A percentile compares a stretch with the other conserved stretches of the same genome.
Evolutionary conservation across 2,888 invertebrate genomes (phyloP).

Genomic region (Agrotis ipsilon): DNA sequence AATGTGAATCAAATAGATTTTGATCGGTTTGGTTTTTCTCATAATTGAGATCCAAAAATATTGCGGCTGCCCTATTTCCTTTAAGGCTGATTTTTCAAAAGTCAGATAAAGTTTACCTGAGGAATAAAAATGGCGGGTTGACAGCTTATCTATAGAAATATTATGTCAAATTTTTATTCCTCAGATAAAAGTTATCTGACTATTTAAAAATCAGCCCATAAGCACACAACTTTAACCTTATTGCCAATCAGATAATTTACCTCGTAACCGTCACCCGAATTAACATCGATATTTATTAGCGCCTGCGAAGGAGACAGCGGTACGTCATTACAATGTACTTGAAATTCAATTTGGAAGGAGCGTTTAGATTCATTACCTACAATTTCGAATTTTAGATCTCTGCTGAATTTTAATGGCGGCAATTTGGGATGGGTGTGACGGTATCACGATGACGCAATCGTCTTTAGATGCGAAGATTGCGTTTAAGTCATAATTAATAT

Average conservation of each 20-base stretch:
- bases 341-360: conserved; percentile 72
- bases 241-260: conserved; percentile 49
- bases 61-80: not conserved
- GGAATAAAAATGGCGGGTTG: no score
- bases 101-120: no score
- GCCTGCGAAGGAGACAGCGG: conserved; percentile 61
- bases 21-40: not conserved
- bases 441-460: conserved; percentile 74
- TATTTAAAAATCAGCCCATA: no score
- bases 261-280: conserved; percentile 48
- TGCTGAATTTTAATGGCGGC: conserved; percentile 81
- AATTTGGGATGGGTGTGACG: conserved; percentile 80
- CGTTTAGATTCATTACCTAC: conserved; percentile 74
- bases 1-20: no score
- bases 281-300: conserved; percentile 63
- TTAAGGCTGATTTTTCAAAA: no score
- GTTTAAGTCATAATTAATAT: conserved; percentile 66
- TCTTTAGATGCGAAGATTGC: conserved; percentile 65
- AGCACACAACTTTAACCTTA: conserved; percentile 2
- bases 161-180: no score
- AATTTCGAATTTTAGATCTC: conserved; percentile 78
- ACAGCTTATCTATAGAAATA: no score
- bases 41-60: not conserved
- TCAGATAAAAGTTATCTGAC: no score
- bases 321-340: conserved; percentile 69